Base-by-base conservation (phyloP, 2,113 vertebrate species). In the Mus musculus region DNA sequence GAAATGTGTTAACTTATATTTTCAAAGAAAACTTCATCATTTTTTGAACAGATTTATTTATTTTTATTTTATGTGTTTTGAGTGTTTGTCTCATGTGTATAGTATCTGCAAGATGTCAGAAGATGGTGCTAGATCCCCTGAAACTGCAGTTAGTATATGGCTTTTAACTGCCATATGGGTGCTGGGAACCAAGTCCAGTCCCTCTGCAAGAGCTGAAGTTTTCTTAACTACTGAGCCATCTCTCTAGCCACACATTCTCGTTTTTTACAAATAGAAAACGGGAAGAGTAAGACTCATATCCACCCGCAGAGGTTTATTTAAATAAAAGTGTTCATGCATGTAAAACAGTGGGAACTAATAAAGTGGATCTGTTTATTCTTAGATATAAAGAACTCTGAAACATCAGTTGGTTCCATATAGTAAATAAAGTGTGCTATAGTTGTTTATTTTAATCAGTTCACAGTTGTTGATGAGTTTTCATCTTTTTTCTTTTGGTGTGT, bases 361-460 rank as follows among this genome's bases (percentile, higher is more conserved):
- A 46, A 39, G 33, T 71, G 30, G 22, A n/a, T 42, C 19, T 80
- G 9, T 67, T 90, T 76, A 8, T 52, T 36, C 36, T 46, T 90
- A 56, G 17, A 56, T 88, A 6, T 52, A n/a, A 94, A 67, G 28
- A 82, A 13, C 49, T 88, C 42, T 77, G 75, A 9, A 11, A 42
- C 59, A 86, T 52, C 42, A 52, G 16, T 85, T 59, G 71, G 72
- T 92, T 78, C 52, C 26, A 56, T 20, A 36, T 36, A 36, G 30
- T 78, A 78, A 75, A 42, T 56, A 75, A 5, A 88, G 19, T 16
- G 26, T 73, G 46, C 33, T 69, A 46, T 10, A 73, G 67, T 78
- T 75, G 73, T 75, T 95, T 52, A 76, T 63, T 67, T 87, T 65
- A 49, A 33, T 91, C 71, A 71, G 76, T 88, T 88, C 28, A 49